Evolutionary conservation across 2,888 invertebrate species (phyloP).

Genomic region (Parnassius mnemosyne): DNA sequence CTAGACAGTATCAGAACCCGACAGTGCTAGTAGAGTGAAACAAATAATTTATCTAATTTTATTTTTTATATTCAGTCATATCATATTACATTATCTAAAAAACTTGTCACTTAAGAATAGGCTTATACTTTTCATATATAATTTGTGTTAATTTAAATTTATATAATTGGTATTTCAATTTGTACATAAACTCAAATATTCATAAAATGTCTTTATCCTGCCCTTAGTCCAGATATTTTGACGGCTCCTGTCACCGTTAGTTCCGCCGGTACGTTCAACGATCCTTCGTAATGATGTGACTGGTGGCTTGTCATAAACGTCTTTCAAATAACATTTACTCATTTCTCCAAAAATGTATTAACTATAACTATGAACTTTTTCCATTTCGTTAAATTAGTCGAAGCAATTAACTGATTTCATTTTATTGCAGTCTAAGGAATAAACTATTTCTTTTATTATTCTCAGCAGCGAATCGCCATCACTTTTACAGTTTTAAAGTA

Average conservation of each 20-base stretch:
- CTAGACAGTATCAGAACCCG: no score
- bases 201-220: conserved; percentile 21
- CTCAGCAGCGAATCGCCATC: no score
- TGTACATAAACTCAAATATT: conserved; percentile 11
- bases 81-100: no score
- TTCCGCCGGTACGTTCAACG: conserved; percentile 37
- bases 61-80: no score
- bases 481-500: no score
- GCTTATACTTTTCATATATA: no score
- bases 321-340: conserved; percentile 33
- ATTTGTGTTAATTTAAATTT: background rate
- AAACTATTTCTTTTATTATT: no score
- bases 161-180: conserved; percentile 1
- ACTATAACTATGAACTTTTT: background rate
- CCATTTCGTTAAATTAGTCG: background rate
- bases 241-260: conserved; percentile 39
- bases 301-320: conserved; percentile 42
- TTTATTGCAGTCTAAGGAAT: no score
- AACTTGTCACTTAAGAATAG: no score
- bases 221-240: conserved; percentile 33
- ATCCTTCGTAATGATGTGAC: conserved; percentile 56
- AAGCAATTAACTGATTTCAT: no score
- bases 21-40: no score
- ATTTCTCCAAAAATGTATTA: conserved; percentile 5
- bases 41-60: no score